A percentile compares a stretch with the other conserved stretches of the same genome.
These are phyloP conservation scores for Aproaerema taeniolella DNA, from an alignment of 2,888 invertebrate species.

Conservation along the genomic window DNA sequence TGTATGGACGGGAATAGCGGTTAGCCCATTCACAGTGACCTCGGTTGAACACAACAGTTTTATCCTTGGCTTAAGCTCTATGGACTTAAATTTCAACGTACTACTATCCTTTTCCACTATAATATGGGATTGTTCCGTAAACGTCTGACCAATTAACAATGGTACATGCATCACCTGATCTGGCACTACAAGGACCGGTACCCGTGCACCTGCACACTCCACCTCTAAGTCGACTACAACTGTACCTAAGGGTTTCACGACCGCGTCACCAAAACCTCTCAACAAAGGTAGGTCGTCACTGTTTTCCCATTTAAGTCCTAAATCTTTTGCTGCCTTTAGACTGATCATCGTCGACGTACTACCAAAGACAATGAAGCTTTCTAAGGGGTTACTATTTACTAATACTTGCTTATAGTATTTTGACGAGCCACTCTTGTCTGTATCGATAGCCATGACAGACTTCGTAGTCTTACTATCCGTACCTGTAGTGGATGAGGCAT, in stretches of 20 bases:
- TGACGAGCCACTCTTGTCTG: not conserved
- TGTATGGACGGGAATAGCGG: not conserved
- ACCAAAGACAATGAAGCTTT: not conserved
- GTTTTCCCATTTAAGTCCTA: not conserved
- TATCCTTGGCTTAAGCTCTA: not conserved
- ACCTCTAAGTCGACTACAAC: not conserved
- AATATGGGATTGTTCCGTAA: constrained; percentile 6
- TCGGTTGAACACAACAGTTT: not conserved
- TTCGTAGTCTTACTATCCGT: not conserved
- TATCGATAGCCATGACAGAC: not conserved
- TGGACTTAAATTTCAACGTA: not conserved
- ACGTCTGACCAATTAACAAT: constrained; percentile 3
- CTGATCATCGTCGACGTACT: not conserved
- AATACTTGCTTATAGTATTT: not conserved
- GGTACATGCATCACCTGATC: constrained; percentile 2
- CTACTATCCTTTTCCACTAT: not conserved
- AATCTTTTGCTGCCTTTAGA: not conserved
- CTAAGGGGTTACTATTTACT: not conserved
- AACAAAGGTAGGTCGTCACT: not conserved
- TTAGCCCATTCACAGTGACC: not conserved
- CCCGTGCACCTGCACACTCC: not conserved
- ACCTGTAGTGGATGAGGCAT: not conserved
- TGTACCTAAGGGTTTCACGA: constrained; percentile 3
- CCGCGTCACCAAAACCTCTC: constrained; percentile 5
- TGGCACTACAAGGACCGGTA: not conserved